Evolutionary conservation across 1,140 invertebrate genomes (phyloP).

Genomic region (Drosophila ficusphila): DNA sequence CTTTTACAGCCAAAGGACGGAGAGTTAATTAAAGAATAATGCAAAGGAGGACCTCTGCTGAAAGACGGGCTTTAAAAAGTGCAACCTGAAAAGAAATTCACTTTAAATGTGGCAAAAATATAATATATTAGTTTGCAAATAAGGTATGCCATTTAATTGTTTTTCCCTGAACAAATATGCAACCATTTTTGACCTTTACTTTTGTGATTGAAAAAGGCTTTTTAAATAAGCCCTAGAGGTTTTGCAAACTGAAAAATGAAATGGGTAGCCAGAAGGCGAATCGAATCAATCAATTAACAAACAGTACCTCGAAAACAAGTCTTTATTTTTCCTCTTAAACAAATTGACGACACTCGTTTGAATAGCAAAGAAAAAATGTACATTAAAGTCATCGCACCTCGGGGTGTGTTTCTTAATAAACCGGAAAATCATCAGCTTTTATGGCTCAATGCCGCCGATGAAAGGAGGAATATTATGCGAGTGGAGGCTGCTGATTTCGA

Average conservation of each 20-base stretch:
- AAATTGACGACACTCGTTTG: neutral
- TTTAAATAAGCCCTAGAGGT: too few relatives aligned
- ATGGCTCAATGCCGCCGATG: neutral
- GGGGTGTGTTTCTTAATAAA: neutral
- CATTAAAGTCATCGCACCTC: neutral
- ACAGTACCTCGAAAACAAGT: neutral
- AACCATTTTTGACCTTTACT: too few relatives aligned
- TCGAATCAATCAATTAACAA: neutral
- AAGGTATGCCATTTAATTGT: too few relatives aligned
- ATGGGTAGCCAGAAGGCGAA: neutral
- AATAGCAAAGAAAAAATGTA: neutral
- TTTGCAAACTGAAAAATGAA: neutral
- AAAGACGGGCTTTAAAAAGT: too few relatives aligned
- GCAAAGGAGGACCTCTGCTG: too few relatives aligned
- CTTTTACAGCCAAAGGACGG: neutral
- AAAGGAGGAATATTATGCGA: neutral
- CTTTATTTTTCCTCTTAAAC: neutral
- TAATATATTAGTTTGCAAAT: too few relatives aligned
- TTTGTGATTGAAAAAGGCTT: too few relatives aligned
- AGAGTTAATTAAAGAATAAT: constrained; percentile 12
- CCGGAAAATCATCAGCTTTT: constrained; percentile 1
- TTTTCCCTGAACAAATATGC: too few relatives aligned
- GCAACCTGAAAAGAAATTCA: too few relatives aligned
- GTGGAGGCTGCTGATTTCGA: constrained; percentile 19
- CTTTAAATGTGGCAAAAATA: too few relatives aligned